Evolutionary conservation across 1,140 invertebrate genomes (phyloP).

Genomic region (Chionoecetes opilio): DNA sequence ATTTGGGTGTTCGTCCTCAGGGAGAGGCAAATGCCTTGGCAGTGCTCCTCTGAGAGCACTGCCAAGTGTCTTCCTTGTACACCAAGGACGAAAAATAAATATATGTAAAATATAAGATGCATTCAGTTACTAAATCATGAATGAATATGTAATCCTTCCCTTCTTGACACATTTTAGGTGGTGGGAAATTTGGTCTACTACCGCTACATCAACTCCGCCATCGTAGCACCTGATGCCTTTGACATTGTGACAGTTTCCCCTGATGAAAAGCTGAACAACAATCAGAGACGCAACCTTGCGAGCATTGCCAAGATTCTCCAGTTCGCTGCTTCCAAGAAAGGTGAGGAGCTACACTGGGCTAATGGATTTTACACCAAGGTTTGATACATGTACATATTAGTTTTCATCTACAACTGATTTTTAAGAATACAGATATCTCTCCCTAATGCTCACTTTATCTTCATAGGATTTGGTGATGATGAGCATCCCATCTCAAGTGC

Average conservation of each 20-base stretch:
- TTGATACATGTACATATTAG: no score
- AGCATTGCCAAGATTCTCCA: constrained; percentile 93
- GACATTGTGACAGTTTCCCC: constrained; percentile 90
- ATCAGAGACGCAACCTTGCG: constrained; percentile 91
- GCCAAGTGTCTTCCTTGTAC: no score
- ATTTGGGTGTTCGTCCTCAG: no score
- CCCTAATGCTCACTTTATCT: no score
- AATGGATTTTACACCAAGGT: no score
- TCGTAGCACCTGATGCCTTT: constrained; percentile 92
- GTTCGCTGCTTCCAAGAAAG: constrained; percentile 92
- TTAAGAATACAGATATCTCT: constrained; percentile 39
- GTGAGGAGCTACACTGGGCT: constrained; percentile 81
- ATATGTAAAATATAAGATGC: no score
- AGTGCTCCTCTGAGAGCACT: no score
- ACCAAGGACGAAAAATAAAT: no score
- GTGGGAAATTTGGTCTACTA: constrained; percentile 93
- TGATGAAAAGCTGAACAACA: constrained; percentile 88
- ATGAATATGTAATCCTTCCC: neutral
- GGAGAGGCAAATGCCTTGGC: no score
- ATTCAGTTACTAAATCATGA: no score
- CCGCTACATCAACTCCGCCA: constrained; percentile 92
- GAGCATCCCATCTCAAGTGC: constrained; percentile 89
- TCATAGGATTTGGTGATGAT: constrained; percentile 90
- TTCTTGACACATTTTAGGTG: constrained; percentile 84
- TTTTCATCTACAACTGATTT: neutral